A percentile compares a stretch with the other conserved stretches of the same genome.
phyloP scores from a whole-genome alignment of 2,888 invertebrate genomes.

The Fissipunctia ypsillon region DNA sequence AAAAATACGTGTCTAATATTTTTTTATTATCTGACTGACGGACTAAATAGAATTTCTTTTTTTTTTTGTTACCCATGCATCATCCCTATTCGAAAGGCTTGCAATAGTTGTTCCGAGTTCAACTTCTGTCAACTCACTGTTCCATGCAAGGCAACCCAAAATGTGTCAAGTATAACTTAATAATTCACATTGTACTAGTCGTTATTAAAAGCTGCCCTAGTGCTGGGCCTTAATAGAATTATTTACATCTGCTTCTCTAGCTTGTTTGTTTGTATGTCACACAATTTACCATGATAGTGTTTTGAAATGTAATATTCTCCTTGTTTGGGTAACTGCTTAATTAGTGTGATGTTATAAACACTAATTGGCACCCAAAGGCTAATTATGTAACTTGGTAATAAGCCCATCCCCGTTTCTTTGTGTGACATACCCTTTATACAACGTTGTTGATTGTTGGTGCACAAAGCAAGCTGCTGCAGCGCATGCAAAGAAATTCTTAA shows the following conservation, averaged over 20 bases:
- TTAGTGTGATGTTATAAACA: background rate
- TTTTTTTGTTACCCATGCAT: too few species aligned
- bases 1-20: too few species aligned
- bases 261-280: slow-evolving; percentile 21
- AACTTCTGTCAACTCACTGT: slow-evolving; percentile 16
- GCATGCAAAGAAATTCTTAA: slow-evolving; percentile 15
- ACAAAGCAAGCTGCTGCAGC: slow-evolving; percentile 18
- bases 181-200: slow-evolving; percentile 64
- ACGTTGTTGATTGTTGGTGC: background rate
- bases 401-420: background rate
- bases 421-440: background rate
- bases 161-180: slow-evolving; percentile 47
- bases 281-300: slow-evolving; percentile 5
- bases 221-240: slow-evolving; percentile 35
- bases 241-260: slow-evolving; percentile 9
- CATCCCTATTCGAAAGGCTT: background rate
- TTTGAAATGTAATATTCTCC: slow-evolving; percentile 12
- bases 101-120: background rate
- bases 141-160: slow-evolving; percentile 1
- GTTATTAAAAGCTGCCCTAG: slow-evolving; percentile 20
- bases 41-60: too few species aligned
- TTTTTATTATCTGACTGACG: too few species aligned
- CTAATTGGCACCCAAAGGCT: slow-evolving; percentile 10
- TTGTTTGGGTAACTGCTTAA: background rate
- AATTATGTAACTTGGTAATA: background rate